Evolutionary conservation across 2,797 vertebrate genomes (phyloP).

Genomic region (Oreonectes daqikongensis): DNA sequence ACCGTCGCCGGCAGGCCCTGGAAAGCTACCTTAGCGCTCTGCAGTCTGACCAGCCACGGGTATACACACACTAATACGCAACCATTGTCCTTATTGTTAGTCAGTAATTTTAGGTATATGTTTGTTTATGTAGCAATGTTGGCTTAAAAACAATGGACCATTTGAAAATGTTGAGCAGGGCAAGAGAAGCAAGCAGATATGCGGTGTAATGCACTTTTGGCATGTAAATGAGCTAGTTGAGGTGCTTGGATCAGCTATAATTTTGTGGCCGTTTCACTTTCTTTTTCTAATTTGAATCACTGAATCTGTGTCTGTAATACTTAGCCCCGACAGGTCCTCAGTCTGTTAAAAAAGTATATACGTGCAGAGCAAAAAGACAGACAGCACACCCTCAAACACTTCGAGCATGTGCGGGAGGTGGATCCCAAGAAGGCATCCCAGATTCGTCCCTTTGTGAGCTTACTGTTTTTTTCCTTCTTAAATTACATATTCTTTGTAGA

Average conservation of each 20-base stretch:
- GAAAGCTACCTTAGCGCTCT: conserved; percentile 93
- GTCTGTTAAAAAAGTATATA: conserved; percentile 94
- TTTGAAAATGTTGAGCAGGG: too few species aligned
- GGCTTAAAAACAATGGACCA: too few species aligned
- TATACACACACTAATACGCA: conserved; percentile 59
- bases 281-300: too few species aligned
- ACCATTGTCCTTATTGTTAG: neutral
- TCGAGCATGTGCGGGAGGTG: conserved; percentile 93
- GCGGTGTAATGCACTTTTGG: too few species aligned
- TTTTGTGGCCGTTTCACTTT: too few species aligned
- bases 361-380: conserved; percentile 97
- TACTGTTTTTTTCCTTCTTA: neutral
- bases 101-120: neutral
- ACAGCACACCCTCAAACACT: conserved; percentile 96
- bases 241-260: too few species aligned
- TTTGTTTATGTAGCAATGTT: too few species aligned
- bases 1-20: conserved; percentile 88
- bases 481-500: neutral
- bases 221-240: too few species aligned
- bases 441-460: conserved; percentile 90
- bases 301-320: neutral
- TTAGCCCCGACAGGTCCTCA: conserved; percentile 93
- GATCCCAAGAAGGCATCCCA: conserved; percentile 97
- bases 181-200: too few species aligned
- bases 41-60: conserved; percentile 89